phyloP scores from a whole-genome alignment of 1,140 invertebrate species.

The Cherax quadricarinatus region DNA sequence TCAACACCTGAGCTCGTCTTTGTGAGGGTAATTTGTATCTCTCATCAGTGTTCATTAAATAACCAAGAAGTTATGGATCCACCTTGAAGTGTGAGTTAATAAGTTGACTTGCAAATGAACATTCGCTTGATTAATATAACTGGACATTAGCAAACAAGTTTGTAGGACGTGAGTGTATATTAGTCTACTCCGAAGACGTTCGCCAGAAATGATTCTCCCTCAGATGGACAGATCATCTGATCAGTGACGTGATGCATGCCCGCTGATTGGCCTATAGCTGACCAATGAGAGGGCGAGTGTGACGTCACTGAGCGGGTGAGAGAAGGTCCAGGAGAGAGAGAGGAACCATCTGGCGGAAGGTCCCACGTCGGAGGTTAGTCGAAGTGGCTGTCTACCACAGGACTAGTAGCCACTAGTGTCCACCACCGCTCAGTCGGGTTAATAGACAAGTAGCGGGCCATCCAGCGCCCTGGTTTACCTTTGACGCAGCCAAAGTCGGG shows the following conservation, averaged over 20 bases:
- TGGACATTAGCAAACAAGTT: conserved; percentile 59
- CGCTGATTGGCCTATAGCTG: not conserved
- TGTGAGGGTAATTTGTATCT: conserved; percentile 59
- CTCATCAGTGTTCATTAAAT: conserved; percentile 19
- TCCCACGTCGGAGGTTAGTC: conserved; percentile 58
- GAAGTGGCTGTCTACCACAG: conserved; percentile 57
- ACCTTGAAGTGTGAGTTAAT: conserved; percentile 46
- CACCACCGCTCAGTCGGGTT: conserved; percentile 72
- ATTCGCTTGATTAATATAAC: conserved; percentile 48
- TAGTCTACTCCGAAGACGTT: conserved; percentile 63
- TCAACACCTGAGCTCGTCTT: conserved; percentile 24
- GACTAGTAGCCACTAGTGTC: conserved; percentile 58
- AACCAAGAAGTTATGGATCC: conserved; percentile 14
- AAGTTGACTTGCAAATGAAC: conserved; percentile 53
- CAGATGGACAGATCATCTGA: conserved; percentile 1
- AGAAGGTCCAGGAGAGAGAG: conserved; percentile 9
- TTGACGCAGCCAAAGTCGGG: conserved; percentile 94
- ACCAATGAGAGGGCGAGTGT: not conserved
- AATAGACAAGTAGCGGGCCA: conserved; percentile 56
- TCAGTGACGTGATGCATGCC: not conserved
- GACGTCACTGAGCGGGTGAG: conserved; percentile 1
- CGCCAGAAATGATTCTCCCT: conserved; percentile 31
- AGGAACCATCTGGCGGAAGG: conserved; percentile 12
- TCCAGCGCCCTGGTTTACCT: conserved; percentile 83
- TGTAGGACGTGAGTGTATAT: conserved; percentile 48